A percentile compares a stretch with the other conserved stretches of the same genome.
These are phyloP conservation scores for Phymatocera aterrima DNA, from an alignment of 2,888 invertebrate species.

Conservation along the genomic window DNA sequence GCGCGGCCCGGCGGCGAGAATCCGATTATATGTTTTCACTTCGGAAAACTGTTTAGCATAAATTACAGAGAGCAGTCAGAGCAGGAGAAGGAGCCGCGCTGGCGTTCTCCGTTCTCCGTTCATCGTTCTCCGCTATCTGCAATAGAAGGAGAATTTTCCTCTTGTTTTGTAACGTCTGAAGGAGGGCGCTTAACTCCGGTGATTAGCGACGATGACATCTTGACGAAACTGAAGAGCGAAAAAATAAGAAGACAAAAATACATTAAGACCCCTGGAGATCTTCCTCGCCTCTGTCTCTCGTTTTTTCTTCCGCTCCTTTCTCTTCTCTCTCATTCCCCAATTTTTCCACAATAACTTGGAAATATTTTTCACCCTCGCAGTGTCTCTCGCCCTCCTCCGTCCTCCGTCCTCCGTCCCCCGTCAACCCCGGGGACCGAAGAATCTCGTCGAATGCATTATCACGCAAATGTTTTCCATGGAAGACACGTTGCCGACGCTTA, in stretches of 20 bases:
- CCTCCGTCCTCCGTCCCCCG: not conserved
- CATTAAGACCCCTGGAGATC: slow-evolving; percentile 30
- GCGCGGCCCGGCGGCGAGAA: not conserved
- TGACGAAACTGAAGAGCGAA: slow-evolving; percentile 61
- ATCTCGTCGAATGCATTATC: slow-evolving; percentile 34
- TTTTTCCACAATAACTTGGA: not conserved
- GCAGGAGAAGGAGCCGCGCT: slow-evolving; percentile 38
- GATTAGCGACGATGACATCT: slow-evolving; percentile 71
- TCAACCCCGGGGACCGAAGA: not conserved
- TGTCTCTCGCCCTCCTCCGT: too few relatives aligned
- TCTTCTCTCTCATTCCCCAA: not conserved
- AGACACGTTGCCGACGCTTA: slow-evolving; percentile 8
- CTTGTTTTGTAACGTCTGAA: slow-evolving; percentile 60
- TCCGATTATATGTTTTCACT: slow-evolving; percentile 45
- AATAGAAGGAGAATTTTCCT: too few relatives aligned
- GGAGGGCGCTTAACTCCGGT: slow-evolving; percentile 65
- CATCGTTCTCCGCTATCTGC: too few relatives aligned
- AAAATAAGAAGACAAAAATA: slow-evolving; percentile 26
- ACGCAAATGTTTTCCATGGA: slow-evolving; percentile 17
- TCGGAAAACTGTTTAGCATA: slow-evolving; percentile 67
- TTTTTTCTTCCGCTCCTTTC: not conserved
- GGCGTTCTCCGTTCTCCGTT: slow-evolving; percentile 51
- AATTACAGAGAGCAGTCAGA: slow-evolving; percentile 53
- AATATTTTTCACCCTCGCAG: not conserved
- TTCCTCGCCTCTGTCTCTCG: not conserved